Evolutionary conservation across 2,888 invertebrate genomes (phyloP).

Genomic region (Tryphoninae sp.): DNA sequence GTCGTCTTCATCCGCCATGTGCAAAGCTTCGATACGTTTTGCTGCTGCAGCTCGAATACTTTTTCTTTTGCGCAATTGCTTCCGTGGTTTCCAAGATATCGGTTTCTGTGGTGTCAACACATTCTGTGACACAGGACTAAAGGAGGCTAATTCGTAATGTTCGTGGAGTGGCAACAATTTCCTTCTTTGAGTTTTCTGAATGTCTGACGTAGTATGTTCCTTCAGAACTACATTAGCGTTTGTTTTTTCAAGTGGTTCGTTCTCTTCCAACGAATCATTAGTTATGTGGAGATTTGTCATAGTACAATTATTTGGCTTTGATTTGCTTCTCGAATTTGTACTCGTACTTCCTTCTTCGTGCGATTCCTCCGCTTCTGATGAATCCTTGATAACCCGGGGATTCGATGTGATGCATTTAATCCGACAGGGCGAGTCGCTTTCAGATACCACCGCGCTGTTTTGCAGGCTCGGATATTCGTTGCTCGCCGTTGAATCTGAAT

Average conservation of each 20-base stretch:
- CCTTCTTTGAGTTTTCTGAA: constrained; percentile 58
- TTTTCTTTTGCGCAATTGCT: constrained; percentile 41
- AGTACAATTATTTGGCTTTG: not conserved
- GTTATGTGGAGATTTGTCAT: constrained; percentile 44
- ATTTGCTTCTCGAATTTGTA: not conserved
- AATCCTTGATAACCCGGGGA: constrained; percentile 56
- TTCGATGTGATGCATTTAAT: constrained; percentile 4
- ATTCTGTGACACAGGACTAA: constrained; percentile 70
- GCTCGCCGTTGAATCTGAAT: constrained; percentile 39
- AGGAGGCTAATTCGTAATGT: constrained; percentile 68
- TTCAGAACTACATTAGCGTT: not conserved
- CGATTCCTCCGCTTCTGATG: constrained; percentile 49
- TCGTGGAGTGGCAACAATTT: constrained; percentile 71
- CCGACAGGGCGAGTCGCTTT: constrained; percentile 34
- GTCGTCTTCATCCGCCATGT: constrained; percentile 32
- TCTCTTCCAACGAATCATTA: constrained; percentile 53
- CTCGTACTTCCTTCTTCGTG: not conserved
- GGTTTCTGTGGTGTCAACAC: constrained; percentile 28
- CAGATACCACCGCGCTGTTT: not conserved
- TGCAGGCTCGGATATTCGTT: constrained; percentile 21
- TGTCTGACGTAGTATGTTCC: not conserved
- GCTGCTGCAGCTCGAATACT: constrained; percentile 44
- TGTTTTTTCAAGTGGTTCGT: constrained; percentile 11
- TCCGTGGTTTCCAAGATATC: constrained; percentile 52
- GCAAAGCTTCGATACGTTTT: constrained; percentile 40